phyloP scores from a whole-genome alignment of 2,797 vertebrate genomes.

The Sebastes melanostomus region DNA sequence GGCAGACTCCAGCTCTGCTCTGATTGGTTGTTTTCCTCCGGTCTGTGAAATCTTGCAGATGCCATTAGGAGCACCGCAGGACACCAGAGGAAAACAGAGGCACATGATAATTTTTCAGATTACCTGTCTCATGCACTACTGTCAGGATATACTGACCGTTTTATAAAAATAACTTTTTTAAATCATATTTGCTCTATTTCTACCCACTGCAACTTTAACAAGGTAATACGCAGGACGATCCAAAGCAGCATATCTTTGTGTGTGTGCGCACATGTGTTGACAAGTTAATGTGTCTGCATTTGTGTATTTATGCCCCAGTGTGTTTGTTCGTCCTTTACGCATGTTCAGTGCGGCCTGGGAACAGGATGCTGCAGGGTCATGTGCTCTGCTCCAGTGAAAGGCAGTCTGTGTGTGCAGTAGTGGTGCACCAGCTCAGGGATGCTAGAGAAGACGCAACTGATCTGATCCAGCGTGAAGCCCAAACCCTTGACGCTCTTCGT shows the following conservation, averaged over 20 bases:
- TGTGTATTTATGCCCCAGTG: constrained; percentile 10
- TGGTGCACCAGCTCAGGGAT: constrained; percentile 92
- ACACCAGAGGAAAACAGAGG: too few species aligned
- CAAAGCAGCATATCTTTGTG: constrained; percentile 43
- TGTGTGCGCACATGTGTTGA: constrained; percentile 9
- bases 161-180: too few species aligned
- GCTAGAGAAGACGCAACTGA: constrained; percentile 89
- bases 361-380: constrained; percentile 93
- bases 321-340: constrained; percentile 12
- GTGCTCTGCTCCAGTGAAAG: constrained; percentile 94
- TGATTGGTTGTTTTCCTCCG: too few species aligned
- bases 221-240: not conserved
- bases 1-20: too few species aligned
- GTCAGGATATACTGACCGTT: too few species aligned
- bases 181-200: too few species aligned
- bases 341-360: constrained; percentile 74
- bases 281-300: constrained; percentile 19
- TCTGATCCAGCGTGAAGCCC: constrained; percentile 93
- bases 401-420: constrained; percentile 91
- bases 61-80: too few species aligned
- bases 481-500: constrained; percentile 92
- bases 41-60: too few species aligned
- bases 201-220: not conserved
- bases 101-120: too few species aligned
- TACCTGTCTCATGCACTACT: too few species aligned